Conservation (phyloP, 2,888 invertebrate species). For the Crepidodera aurea region DNA sequence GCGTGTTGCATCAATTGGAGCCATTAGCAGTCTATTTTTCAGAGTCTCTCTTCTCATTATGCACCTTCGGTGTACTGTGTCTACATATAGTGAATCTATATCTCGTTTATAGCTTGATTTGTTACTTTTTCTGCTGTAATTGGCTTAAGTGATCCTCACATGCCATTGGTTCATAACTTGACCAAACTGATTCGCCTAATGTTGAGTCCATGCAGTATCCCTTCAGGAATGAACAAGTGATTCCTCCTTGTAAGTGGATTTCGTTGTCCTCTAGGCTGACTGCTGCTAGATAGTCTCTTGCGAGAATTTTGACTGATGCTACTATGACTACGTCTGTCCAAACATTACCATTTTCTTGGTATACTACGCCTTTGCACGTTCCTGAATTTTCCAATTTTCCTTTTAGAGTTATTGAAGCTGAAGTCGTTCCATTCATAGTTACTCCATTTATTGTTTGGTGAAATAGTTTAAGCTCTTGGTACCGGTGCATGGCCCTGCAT, state of each 20-base stretch:
- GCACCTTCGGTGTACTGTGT: constrained; percentile 45
- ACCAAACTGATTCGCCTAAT: constrained; percentile 29
- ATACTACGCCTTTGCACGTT: constrained; percentile 22
- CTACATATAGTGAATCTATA: constrained; percentile 38
- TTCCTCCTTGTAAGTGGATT: constrained; percentile 23
- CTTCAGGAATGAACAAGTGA: constrained; percentile 29
- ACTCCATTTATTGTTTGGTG: too few relatives aligned
- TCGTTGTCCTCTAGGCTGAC: constrained; percentile 32
- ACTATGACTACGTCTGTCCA: constrained; percentile 35
- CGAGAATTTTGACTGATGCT: constrained; percentile 24
- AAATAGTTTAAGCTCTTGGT: too few relatives aligned
- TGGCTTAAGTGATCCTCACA: constrained; percentile 16
- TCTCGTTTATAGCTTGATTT: constrained; percentile 39
- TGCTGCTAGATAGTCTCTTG: constrained; percentile 26
- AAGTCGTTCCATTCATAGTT: constrained; percentile 28
- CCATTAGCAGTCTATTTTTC: constrained; percentile 43
- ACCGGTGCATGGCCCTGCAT: too few relatives aligned
- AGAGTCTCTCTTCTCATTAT: constrained; percentile 45
- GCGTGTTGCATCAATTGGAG: constrained; percentile 43
- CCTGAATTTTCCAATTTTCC: constrained; percentile 21
- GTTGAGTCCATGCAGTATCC: constrained; percentile 32
- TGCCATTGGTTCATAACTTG: background rate
- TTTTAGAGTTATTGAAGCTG: constrained; percentile 22
- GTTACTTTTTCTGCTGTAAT: constrained; percentile 5
- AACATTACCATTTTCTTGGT: constrained; percentile 24